A percentile compares a stretch with the other conserved stretches of the same genome.
phyloP scores from a whole-genome alignment of 2,888 invertebrate genomes.

The Yponomeuta sedellus region DNA sequence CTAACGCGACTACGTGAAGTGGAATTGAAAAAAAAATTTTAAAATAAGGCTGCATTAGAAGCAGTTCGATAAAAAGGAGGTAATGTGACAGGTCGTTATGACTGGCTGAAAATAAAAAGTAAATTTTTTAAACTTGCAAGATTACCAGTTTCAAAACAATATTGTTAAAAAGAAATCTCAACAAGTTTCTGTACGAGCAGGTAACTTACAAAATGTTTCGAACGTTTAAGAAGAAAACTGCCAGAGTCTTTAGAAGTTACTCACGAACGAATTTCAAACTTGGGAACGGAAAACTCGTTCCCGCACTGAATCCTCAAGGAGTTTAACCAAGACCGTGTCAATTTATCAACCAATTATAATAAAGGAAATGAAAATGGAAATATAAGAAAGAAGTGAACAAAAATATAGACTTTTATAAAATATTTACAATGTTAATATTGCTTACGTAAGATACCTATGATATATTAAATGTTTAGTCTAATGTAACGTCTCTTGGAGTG shows the following conservation, averaged over 20 bases:
- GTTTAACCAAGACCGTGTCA: slow-evolving; percentile 7
- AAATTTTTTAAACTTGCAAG: no score
- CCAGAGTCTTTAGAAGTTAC: neutral
- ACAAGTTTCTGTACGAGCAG: neutral
- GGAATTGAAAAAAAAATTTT: no score
- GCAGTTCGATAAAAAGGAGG: slow-evolving; percentile 18
- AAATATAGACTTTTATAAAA: slow-evolving; percentile 13
- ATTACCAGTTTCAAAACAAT: no score
- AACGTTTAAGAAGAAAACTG: neutral
- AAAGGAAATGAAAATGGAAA: neutral
- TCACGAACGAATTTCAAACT: slow-evolving; percentile 15
- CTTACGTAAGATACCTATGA: slow-evolving; percentile 8
- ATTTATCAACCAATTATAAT: slow-evolving; percentile 11
- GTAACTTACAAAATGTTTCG: neutral
- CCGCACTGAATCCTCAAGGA: neutral
- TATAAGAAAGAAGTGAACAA: slow-evolving; percentile 6
- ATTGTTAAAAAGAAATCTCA: no score
- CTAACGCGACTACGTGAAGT: slow-evolving; percentile 46
- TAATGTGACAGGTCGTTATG: neutral
- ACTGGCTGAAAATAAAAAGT: neutral
- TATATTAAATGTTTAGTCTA: slow-evolving; percentile 11
- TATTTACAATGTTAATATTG: slow-evolving; percentile 15
- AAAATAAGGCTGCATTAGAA: neutral
- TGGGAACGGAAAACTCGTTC: neutral
- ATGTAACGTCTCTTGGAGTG: slow-evolving; percentile 1